Base-by-base conservation (phyloP, 1,140 invertebrate species). In the Zaprionus tsacasi region DNA sequence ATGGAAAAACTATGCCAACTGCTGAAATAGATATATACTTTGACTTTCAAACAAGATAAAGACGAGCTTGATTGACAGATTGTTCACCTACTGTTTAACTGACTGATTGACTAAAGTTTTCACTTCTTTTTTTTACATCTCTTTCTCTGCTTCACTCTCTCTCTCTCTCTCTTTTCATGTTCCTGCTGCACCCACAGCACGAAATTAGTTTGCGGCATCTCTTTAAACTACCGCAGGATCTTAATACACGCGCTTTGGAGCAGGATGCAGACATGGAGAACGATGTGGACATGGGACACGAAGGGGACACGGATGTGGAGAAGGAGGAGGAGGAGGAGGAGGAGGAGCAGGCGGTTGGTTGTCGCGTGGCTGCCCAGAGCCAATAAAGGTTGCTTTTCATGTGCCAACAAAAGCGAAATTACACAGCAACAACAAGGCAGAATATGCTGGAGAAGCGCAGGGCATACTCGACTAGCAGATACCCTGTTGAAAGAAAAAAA, bases 371-470 rank as follows among this genome's bases (percentile, higher is more conserved):
- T 50, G 45, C 8, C 17, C 45, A 25, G 27, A 27, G 12, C 27
- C 52, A 30, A 54, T 65, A 40, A 52, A 58, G 30, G 70, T 45
- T 30, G n/a, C 57, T 33, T 60, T 73, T 73, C 56, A 73, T 69
- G 65, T 38, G 48, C 65, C 48, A 54, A 69, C 48, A 69, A 69
- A 73, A 38, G 56, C 30, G 54, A 33, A 56, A 55, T 73, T 73
- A 60, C 27, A 13, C 48, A 43, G 38, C 35, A 54, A 33, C 55
- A 45, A 33, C 30, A 67, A 17, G 27, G 17, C n/a, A 38, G 25
- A 8, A 48, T 5, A n/a, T 35, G 11, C 6, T 6, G 15, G 15
- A 21, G 6, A 21, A 1, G 25, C n/a, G 30, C 8, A 8, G 6
- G 0, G 30, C 13, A n/a, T 0, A 27, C 25, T 15, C n/a, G 60